A percentile compares a stretch with the other conserved stretches of the same genome.
These are phyloP conservation scores for Serrognathus titanus DNA, from an alignment of 2,888 invertebrate genomes.

Conservation along the genomic window DNA sequence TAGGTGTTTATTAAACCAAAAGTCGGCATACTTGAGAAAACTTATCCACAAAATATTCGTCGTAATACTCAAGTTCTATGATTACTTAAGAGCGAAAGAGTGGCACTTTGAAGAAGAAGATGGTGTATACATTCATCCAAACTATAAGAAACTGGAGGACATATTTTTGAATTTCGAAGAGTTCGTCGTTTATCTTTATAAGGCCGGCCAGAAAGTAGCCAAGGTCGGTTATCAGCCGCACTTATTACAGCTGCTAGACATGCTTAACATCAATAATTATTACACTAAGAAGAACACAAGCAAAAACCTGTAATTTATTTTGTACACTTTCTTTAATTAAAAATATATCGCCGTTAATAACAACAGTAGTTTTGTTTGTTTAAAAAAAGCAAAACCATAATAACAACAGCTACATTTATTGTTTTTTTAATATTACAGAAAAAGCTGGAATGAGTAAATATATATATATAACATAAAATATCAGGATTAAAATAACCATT, in stretches of 20 bases:
- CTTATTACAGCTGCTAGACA: conserved; percentile 61
- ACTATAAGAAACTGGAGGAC: conserved; percentile 55
- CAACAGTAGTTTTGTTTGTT: too few species aligned
- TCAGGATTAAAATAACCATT: too few species aligned
- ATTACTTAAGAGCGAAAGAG: conserved; percentile 56
- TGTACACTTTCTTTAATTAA: too few species aligned
- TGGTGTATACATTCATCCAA: conserved; percentile 56
- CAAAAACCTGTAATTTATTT: too few species aligned
- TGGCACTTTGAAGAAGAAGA: conserved; percentile 55
- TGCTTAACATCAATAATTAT: conserved; percentile 64
- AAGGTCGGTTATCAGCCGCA: conserved; percentile 67
- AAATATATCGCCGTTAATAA: too few species aligned
- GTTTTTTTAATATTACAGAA: too few species aligned
- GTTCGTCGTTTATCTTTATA: conserved; percentile 61
- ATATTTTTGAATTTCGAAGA: conserved; percentile 53
- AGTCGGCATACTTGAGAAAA: conserved; percentile 65
- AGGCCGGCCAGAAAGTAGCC: conserved; percentile 60
- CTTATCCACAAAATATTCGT: conserved; percentile 69
- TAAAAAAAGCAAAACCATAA: too few species aligned
- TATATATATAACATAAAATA: too few species aligned
- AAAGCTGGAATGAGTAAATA: too few species aligned
- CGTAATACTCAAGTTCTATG: conserved; percentile 68
- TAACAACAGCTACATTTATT: too few species aligned
- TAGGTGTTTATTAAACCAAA: conserved; percentile 69
- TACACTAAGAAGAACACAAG: conserved; percentile 38